Base-by-base conservation (phyloP, 2,888 invertebrate species). In the Gasteruption jaculator region DNA sequence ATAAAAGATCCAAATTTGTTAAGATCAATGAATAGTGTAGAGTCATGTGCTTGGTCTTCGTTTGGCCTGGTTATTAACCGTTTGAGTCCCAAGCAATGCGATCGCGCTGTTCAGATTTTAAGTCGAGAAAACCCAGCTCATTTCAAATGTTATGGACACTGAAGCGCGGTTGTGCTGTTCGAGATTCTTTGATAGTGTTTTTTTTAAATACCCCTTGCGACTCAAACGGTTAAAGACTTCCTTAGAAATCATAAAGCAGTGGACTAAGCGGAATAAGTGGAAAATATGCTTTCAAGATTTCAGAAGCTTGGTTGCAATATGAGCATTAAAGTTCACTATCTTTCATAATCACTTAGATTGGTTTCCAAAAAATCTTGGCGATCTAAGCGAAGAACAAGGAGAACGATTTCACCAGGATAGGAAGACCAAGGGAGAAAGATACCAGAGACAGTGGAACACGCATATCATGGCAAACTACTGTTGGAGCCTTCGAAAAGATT, bases 331-430 rank as follows among this genome's bases (percentile, higher is more conserved):
- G 41, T 64, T 11, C 61, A 67, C 48, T 65, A 52, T 37, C 49
- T n/a, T 61, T 16, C 44, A 48, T 46, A 49, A 38, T 26, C 63
- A 63, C 43, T 24, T 60, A 0, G 49, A 58, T 36, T 38, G 40
- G 26, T 65, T 66, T 53, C 61, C 54, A 5, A 48, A 63, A 46
- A 65, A 63, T 46, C 49, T 62, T 25, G 60, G 52, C 41, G 48
- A 55, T 47, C 42, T 48, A 35, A 62, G 57, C 37, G 60, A 61
- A 38, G 60, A 62, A 43, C 61, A 63, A 29, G 58, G 56, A 43
- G 58, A 65, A 39, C 52, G 60, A 25, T 56, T 65, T 27, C 60
- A 62, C 46, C 61, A 61, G 43, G 63, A 63, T 40, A 43, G 61
- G 32, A 50, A 49, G 22, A 51, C 53, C 12, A 63, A 64, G 48